Conservation (phyloP, 2,797 vertebrate genomes). For the Linurgus olivaceus region DNA sequence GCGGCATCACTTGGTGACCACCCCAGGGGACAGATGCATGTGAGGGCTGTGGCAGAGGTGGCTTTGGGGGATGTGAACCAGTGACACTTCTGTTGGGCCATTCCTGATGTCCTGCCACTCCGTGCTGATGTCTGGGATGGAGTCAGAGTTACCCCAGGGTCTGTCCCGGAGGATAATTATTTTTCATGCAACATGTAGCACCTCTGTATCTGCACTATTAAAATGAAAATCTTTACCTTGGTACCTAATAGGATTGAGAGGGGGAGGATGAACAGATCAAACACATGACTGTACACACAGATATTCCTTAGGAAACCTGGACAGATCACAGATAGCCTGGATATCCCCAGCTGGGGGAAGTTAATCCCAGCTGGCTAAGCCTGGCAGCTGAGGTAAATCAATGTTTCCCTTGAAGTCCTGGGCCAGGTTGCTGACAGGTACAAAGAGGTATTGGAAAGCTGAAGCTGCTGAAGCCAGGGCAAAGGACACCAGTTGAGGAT, state of each 20-base stretch:
- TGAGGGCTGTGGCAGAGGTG: accelerated
- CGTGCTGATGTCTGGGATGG: neutral
- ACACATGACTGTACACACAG: accelerated
- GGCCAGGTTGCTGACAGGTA: neutral
- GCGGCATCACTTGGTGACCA: accelerated
- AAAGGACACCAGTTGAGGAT: neutral
- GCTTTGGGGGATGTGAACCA: neutral
- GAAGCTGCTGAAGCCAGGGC: neutral
- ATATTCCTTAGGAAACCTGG: neutral
- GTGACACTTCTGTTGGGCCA: neutral
- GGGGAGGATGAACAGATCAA: neutral
- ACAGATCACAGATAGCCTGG: neutral
- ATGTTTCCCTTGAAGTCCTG: neutral
- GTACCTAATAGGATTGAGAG: accelerated
- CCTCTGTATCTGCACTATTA: neutral
- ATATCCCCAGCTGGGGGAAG: neutral
- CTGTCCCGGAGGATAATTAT: neutral
- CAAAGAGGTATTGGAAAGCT: neutral
- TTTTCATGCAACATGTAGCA: neutral
- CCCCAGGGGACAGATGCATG: neutral
- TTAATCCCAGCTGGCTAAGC: neutral
- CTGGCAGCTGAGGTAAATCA: neutral
- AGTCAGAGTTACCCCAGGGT: accelerated
- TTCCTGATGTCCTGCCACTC: neutral
- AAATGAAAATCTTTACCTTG: neutral